Evolutionary conservation across 1,140 invertebrate species (phyloP).

Genomic region (Asbolus verrucosus): DNA sequence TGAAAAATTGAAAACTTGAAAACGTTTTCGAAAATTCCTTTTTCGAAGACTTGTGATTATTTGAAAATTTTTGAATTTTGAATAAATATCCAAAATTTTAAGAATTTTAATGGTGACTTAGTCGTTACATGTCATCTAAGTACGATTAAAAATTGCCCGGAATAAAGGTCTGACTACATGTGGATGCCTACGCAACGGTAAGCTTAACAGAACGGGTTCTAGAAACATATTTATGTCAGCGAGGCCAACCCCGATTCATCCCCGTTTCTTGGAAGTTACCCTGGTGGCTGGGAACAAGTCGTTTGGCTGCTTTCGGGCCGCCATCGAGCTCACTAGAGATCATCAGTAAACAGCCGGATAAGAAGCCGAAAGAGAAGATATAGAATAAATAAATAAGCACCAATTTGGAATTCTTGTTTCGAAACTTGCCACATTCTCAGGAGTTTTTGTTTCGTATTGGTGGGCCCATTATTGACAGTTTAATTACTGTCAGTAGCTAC

Average conservation of each 20-base stretch:
- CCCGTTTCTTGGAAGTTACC: slow-evolving; percentile 33
- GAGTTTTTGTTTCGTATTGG: not conserved
- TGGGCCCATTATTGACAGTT: slow-evolving; percentile 3
- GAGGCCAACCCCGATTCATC: slow-evolving; percentile 34
- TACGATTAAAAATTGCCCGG: no score
- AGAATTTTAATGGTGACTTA: no score
- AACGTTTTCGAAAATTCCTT: no score
- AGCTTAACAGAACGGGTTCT: not conserved
- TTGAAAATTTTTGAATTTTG: no score
- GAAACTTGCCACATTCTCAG: slow-evolving; percentile 14
- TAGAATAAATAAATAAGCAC: slow-evolving; percentile 37
- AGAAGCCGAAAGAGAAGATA: slow-evolving; percentile 37
- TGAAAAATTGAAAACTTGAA: no score
- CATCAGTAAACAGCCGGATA: slow-evolving; percentile 32
- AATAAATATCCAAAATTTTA: no score
- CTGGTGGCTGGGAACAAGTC: slow-evolving; percentile 31
- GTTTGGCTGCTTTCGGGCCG: slow-evolving; percentile 23
- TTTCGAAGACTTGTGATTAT: no score
- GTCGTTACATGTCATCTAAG: no score
- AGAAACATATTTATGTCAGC: slow-evolving; percentile 36
- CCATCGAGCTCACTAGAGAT: slow-evolving; percentile 23
- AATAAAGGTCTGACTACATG: no score
- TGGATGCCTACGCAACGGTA: not conserved
- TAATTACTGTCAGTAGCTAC: slow-evolving; percentile 20
- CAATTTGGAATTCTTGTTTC: slow-evolving; percentile 36